Conservation (phyloP, 2,113 vertebrate species). For the Phainopepla nitens region DNA sequence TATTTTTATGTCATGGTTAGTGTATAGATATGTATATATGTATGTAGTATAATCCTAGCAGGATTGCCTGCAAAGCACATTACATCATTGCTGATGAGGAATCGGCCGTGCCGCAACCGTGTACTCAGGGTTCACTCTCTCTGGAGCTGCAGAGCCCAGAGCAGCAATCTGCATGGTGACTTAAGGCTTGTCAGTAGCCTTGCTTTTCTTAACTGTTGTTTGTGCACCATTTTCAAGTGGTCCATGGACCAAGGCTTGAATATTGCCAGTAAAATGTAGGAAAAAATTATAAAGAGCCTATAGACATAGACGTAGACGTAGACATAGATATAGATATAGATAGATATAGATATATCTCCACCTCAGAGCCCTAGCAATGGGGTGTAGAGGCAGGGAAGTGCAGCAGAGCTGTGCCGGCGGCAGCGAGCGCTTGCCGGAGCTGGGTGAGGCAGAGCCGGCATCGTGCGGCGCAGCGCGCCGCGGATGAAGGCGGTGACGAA, state of each 20-base stretch:
- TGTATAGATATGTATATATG: rapidly evolving
- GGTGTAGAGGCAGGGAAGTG: rapidly evolving
- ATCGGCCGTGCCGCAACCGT: rapidly evolving
- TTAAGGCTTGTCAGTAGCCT: not conserved
- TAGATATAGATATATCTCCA: too few relatives aligned
- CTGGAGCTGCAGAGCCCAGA: not conserved
- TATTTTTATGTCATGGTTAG: not conserved
- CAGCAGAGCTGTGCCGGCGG: rapidly evolving
- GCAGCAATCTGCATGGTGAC: rapidly evolving
- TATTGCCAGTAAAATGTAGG: rapidly evolving
- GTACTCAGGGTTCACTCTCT: rapidly evolving
- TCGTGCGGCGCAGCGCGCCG: rapidly evolving
- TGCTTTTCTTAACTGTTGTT: not conserved
- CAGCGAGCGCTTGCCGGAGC: rapidly evolving
- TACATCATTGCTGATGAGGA: not conserved
- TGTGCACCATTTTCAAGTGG: not conserved
- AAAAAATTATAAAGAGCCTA: not conserved
- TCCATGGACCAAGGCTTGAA: rapidly evolving
- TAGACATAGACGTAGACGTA: too few relatives aligned
- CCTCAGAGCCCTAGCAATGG: not conserved
- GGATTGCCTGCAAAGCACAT: rapidly evolving
- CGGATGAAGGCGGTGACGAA: not conserved
- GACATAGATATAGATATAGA: too few relatives aligned
- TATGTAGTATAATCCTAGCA: not conserved
- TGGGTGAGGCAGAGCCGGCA: not conserved